These are phyloP conservation scores for Geotrypetes seraphini DNA, from an alignment of 2,797 vertebrate species.

Conservation along the genomic window DNA sequence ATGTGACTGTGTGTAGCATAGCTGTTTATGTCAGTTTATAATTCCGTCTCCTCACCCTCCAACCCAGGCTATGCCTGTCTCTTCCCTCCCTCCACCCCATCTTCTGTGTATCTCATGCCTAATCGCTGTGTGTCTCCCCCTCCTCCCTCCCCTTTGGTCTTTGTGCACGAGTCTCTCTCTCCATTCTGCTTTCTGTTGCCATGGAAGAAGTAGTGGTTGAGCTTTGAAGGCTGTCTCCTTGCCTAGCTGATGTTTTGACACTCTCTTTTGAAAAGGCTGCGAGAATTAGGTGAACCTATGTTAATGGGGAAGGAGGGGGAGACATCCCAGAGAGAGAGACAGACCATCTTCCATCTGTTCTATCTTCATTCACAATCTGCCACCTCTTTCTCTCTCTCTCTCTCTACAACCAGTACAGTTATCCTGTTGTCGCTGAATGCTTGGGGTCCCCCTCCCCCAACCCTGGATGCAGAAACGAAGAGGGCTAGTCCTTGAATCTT, in stretches of 20 bases:
- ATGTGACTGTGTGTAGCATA: neutral
- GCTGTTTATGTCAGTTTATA: no score
- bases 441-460: neutral
- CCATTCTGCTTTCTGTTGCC: neutral
- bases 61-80: neutral
- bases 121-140: neutral
- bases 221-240: no score
- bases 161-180: neutral
- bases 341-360: no score
- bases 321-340: no score
- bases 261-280: no score
- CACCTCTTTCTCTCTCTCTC: neutral
- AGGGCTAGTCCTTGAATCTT: no score
- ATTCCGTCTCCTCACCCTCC: neutral
- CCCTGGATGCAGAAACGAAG: constrained; percentile 72
- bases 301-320: no score
- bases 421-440: no score
- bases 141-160: neutral
- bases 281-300: no score
- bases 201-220: no score
- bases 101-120: neutral
- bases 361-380: neutral
- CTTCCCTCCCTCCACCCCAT: neutral
- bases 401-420: no score
- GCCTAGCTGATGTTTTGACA: no score